Percentiles rank a stretch among this genome's conserved stretches.
phyloP scores from a whole-genome alignment of 1,140 invertebrate genomes.

The Ectropis grisescens region DNA sequence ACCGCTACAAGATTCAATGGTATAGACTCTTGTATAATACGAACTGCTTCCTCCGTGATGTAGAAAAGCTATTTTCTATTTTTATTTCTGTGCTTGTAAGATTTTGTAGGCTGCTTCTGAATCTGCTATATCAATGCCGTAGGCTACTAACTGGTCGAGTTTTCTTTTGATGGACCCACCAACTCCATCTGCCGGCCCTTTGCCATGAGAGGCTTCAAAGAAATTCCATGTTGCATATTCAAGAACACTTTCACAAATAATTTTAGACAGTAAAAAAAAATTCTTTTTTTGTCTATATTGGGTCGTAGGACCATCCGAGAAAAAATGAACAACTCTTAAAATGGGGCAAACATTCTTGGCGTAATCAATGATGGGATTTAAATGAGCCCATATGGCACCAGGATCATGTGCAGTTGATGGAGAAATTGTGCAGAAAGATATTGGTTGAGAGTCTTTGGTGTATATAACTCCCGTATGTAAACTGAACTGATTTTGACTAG shows the following conservation, averaged over 20 bases:
- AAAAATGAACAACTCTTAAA: slow-evolving; percentile 9
- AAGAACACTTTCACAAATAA: slow-evolving; percentile 1
- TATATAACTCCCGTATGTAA: slow-evolving; percentile 9
- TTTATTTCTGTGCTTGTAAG: too few relatives aligned
- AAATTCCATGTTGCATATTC: slow-evolving; percentile 11
- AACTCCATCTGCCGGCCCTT: slow-evolving; percentile 16
- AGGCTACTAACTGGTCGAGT: slow-evolving; percentile 4
- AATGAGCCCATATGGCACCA: slow-evolving; percentile 7
- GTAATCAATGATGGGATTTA: slow-evolving; percentile 1
- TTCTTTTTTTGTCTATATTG: slow-evolving; percentile 13
- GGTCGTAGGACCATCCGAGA: slow-evolving; percentile 6
- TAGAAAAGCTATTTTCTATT: too few relatives aligned
- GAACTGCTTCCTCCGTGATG: too few relatives aligned
- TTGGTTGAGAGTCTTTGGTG: background rate
- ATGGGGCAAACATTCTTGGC: slow-evolving; percentile 1
- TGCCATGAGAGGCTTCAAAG: slow-evolving; percentile 15
- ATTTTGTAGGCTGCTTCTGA: too few relatives aligned
- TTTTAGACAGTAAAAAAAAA: slow-evolving; percentile 8
- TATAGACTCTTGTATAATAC: too few relatives aligned
- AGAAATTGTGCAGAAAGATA: slow-evolving; percentile 12
- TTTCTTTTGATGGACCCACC: slow-evolving; percentile 9
- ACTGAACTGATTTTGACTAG: slow-evolving; percentile 9
- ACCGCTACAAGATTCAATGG: too few relatives aligned
- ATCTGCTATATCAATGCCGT: slow-evolving; percentile 5
- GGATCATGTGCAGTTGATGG: slow-evolving; percentile 12